Percentiles rank a stretch among this genome's conserved stretches.
These are phyloP conservation scores for Tor tambroides DNA, from an alignment of 2,113 vertebrate genomes.

Conservation along the genomic window DNA sequence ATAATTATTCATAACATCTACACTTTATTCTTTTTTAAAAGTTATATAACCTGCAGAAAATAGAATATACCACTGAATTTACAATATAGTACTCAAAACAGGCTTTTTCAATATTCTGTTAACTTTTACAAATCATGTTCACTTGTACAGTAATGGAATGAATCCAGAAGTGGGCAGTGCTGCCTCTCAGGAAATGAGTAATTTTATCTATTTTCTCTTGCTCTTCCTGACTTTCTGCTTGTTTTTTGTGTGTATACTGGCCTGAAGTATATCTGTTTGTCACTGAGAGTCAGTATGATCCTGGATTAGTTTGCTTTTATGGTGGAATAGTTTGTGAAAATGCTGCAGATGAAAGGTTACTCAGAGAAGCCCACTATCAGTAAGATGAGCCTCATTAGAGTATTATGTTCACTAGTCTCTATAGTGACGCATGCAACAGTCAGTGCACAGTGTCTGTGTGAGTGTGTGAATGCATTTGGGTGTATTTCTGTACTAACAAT, in stretches of 20 bases:
- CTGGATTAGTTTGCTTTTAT: not conserved
- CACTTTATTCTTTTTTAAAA: too few species aligned
- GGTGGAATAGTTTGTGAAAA: not conserved
- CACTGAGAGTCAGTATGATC: constrained; percentile 12
- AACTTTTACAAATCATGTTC: not conserved
- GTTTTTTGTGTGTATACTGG: not conserved
- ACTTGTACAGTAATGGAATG: too few species aligned
- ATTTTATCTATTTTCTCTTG: not conserved
- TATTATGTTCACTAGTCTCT: constrained; percentile 28
- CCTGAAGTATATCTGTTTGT: not conserved
- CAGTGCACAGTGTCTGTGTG: not conserved
- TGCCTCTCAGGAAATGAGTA: not conserved
- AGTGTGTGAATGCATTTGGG: constrained; percentile 1
- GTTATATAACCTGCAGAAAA: not conserved
- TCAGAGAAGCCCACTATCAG: not conserved
- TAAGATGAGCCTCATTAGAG: not conserved
- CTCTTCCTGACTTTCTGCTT: constrained; percentile 12
- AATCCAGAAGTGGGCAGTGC: not conserved
- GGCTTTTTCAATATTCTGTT: not conserved
- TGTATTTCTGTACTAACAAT: constrained; percentile 13
- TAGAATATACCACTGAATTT: not conserved
- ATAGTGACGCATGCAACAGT: not conserved
- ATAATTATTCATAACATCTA: not conserved
- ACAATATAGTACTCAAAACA: too few species aligned
- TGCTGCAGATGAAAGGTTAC: not conserved